Percentiles rank a stretch among this genome's conserved stretches.
Evolutionary conservation across 2,888 invertebrate genomes (phyloP).

Genomic region (Clusia tigrina): DNA sequence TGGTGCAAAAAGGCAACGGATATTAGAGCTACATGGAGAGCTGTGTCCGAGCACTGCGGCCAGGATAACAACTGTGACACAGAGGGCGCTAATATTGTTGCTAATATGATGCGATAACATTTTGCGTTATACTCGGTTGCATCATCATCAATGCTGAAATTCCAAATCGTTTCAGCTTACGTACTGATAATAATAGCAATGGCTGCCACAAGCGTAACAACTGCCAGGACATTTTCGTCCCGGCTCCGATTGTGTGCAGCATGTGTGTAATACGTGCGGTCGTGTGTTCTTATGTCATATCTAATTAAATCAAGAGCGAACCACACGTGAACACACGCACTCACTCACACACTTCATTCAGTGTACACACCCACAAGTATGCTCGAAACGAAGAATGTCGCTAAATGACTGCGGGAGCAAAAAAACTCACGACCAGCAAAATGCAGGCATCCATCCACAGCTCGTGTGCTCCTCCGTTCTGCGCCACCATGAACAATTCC

Average conservation of each 20-base stretch:
- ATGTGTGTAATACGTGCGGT: background rate
- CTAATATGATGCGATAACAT: background rate
- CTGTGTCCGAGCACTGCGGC: no score
- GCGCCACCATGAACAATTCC: no score
- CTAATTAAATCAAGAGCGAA: background rate
- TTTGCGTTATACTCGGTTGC: background rate
- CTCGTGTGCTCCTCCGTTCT: no score
- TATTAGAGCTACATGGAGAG: no score
- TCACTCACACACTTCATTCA: background rate
- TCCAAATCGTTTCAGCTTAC: no score
- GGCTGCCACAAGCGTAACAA: background rate
- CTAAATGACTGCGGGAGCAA: no score
- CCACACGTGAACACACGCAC: background rate
- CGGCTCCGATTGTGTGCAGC: background rate
- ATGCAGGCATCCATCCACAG: no score
- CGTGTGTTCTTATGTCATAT: background rate
- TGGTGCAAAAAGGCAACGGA: no score
- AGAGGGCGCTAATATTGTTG: background rate
- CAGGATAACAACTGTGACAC: background rate
- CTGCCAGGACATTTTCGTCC: background rate
- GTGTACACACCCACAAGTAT: no score
- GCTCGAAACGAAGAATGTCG: no score
- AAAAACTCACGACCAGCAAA: no score
- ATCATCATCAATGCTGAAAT: background rate
- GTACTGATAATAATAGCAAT: background rate